Evolutionary conservation across 2,888 invertebrate genomes (phyloP), one percentile per base, ranked within the genome.

Genomic region (Megaustenia siamemsis): DNA sequence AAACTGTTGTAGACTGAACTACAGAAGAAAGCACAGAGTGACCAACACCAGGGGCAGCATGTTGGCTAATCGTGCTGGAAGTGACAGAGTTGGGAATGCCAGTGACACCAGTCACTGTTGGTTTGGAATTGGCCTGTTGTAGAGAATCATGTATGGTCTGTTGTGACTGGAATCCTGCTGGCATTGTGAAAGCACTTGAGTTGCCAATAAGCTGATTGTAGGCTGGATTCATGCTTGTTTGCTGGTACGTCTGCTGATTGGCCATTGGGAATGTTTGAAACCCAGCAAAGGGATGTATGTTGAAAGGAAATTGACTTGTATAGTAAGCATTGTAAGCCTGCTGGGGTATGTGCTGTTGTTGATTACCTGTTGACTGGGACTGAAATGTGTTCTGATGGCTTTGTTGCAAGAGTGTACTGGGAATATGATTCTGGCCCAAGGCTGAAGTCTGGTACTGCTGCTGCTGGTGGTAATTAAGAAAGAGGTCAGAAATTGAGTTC

Each of bases 391-490:
- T 80, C 53, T 49, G 80, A 18, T 69, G 49, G 40, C 35, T 35
- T 69, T 38, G 81, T 32, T 49, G 80, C 43, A 32, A 18, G 40
- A 12, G 8, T 45, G 66, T 32, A 45, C 21, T 45, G 43, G 81
- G 81, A 38, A 81, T 66, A 32, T 69, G 32, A n/a, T 32, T 35
- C 83, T 77, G 77, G 5, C 60, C 75, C 53, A 69, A 38, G n/a
- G 63, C 66, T 43, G 82, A 8, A 60, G 75, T 68, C 45, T 83
- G 83, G 45, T 49, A 45, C 10, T 79, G 45, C 32, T 85, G 85
- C 2, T 86, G 85, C 66, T 87, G 87, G 45, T 87, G 87, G 24
- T 87, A 85, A n/a, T 69, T 83, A 21, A 84, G 82, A n/a, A 87
- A 35, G 45, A 87, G 45, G n/a, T 88, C 88, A 69, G 88, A 83